Conservation (phyloP, 2,797 vertebrate species). For the Cyprinodon diabolis region DNA sequence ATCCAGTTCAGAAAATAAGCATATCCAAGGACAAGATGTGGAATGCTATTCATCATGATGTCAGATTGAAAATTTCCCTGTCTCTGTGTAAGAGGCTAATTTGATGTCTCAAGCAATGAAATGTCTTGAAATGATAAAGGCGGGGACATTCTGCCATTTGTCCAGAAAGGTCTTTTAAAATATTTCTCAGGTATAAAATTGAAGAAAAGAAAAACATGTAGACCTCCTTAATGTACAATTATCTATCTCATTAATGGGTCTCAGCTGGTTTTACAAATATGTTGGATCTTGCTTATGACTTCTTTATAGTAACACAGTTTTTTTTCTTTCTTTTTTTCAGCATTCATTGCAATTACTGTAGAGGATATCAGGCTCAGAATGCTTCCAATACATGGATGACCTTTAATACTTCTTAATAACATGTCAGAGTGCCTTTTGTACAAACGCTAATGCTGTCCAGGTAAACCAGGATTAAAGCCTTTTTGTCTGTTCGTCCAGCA, state of each 20-base stretch:
- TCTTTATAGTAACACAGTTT: background rate
- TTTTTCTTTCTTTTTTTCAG: background rate
- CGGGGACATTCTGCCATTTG: slow-evolving; percentile 17
- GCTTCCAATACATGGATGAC: background rate
- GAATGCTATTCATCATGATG: slow-evolving; percentile 32
- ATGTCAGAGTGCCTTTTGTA: background rate
- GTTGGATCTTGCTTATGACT: background rate
- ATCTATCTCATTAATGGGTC: background rate
- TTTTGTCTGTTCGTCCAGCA: slow-evolving; percentile 5
- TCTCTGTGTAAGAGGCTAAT: slow-evolving; percentile 39
- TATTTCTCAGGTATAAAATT: slow-evolving; percentile 17
- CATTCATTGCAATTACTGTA: background rate
- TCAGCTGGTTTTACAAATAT: background rate
- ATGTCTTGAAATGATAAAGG: slow-evolving; percentile 32
- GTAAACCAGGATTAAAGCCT: background rate
- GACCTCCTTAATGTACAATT: background rate
- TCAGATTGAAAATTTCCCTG: slow-evolving; percentile 34
- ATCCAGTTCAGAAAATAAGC: slow-evolving; percentile 45
- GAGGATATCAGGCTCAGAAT: background rate
- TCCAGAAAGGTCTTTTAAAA: slow-evolving; percentile 33
- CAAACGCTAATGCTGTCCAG: background rate
- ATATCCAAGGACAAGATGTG: slow-evolving; percentile 37
- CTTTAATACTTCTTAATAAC: slow-evolving; percentile 1
- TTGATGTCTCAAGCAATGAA: slow-evolving; percentile 33
- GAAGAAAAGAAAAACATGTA: slow-evolving; percentile 3